Evolutionary conservation across 2,888 invertebrate genomes (phyloP).

Genomic region (Xylota sylvarum): DNA sequence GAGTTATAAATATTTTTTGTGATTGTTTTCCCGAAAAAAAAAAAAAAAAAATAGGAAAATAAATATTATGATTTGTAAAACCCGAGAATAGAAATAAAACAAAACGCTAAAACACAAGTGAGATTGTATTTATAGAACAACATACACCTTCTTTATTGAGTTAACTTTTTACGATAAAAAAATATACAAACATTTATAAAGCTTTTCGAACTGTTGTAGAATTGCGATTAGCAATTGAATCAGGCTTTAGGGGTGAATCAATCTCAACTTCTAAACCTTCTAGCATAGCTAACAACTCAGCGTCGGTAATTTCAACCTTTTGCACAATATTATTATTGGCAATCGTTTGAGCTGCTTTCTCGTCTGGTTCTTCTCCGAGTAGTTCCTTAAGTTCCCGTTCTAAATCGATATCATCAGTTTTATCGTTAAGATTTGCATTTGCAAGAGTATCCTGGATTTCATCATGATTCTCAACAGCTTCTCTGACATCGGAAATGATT

Average conservation of each 20-base stretch:
- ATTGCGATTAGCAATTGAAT: conserved; percentile 52
- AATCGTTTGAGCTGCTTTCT: neutral
- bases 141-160: conserved; percentile 4
- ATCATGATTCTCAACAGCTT: conserved; percentile 86
- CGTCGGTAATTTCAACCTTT: conserved; percentile 80
- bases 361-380: conserved; percentile 81
- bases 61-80: conserved; percentile 53
- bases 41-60: conserved; percentile 2
- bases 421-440: conserved; percentile 85
- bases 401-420: conserved; percentile 87
- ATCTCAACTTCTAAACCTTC: conserved; percentile 81
- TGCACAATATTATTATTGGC: conserved; percentile 35
- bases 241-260: conserved; percentile 74
- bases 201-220: neutral
- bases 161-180: neutral
- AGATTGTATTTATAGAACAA: conserved; percentile 20
- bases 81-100: conserved; percentile 50
- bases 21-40: conserved; percentile 19
- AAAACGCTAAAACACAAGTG: neutral
- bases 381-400: conserved; percentile 89
- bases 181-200: conserved; percentile 1
- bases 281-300: conserved; percentile 81
- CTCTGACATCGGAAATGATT: conserved; percentile 90
- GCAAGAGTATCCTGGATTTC: conserved; percentile 86
- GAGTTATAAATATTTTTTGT: conserved; percentile 40